A percentile compares a stretch with the other conserved stretches of the same genome.
These are phyloP conservation scores for Macroramphosus scolopax DNA, from an alignment of 2,797 vertebrate species.

Conservation along the genomic window DNA sequence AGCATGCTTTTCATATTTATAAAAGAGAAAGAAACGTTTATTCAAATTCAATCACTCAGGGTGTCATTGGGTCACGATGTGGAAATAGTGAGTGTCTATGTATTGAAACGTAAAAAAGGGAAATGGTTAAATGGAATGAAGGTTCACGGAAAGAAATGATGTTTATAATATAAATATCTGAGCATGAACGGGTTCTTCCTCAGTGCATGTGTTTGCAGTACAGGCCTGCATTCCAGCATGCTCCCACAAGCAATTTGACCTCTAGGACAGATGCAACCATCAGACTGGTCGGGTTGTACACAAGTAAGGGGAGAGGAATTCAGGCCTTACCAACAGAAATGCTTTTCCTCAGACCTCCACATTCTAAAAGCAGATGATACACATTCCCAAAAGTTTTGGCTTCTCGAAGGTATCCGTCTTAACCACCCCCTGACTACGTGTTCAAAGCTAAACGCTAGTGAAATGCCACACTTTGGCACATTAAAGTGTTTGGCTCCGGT, in stretches of 20 bases:
- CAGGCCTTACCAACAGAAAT: slow-evolving; percentile 52
- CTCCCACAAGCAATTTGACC: slow-evolving; percentile 46
- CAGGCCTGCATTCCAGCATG: slow-evolving; percentile 32
- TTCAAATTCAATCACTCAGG: slow-evolving; percentile 40
- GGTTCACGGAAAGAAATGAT: no score
- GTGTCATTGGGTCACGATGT: no score
- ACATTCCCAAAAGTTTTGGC: slow-evolving; percentile 47
- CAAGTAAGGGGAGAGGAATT: slow-evolving; percentile 52
- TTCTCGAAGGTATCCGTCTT: slow-evolving; percentile 39
- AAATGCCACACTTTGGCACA: slow-evolving; percentile 31
- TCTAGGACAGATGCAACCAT: slow-evolving; percentile 47
- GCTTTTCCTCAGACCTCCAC: slow-evolving; percentile 34
- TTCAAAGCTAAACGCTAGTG: slow-evolving; percentile 40
- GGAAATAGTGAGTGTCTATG: no score
- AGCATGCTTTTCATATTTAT: slow-evolving; percentile 35
- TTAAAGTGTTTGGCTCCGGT: slow-evolving; percentile 25
- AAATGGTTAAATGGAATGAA: no score
- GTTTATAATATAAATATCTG: no score
- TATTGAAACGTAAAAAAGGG: no score
- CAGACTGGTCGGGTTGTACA: slow-evolving; percentile 26
- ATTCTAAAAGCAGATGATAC: slow-evolving; percentile 53
- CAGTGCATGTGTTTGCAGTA: no score
- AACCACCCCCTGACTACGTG: slow-evolving; percentile 28
- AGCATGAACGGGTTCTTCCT: no score
- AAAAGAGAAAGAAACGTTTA: slow-evolving; percentile 24